Conservation (phyloP, 2,888 invertebrate species). For the Eupithecia abbreviata region DNA sequence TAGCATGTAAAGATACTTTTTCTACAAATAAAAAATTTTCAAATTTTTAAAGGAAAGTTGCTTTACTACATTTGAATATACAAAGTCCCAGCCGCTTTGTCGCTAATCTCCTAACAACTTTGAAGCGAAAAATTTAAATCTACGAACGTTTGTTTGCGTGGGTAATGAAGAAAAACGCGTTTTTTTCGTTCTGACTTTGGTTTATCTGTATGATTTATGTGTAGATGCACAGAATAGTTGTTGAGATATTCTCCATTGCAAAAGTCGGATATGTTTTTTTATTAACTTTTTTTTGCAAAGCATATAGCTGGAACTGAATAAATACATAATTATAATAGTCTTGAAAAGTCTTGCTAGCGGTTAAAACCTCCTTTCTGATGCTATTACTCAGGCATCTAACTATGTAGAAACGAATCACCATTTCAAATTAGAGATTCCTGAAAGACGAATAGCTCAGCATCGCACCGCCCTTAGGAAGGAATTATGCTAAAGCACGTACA, state of each 20-base stretch:
- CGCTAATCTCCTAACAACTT: constrained; percentile 83
- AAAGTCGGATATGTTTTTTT: not conserved
- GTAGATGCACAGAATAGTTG: constrained; percentile 40
- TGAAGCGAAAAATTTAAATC: constrained; percentile 80
- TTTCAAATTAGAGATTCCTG: constrained; percentile 83
- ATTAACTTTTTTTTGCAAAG: too few species aligned
- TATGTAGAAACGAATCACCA: constrained; percentile 72
- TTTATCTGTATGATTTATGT: constrained; percentile 47
- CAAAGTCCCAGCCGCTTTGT: constrained; percentile 67
- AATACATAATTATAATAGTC: not conserved
- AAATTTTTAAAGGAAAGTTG: constrained; percentile 5
- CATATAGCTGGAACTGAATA: not conserved
- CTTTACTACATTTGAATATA: constrained; percentile 19
- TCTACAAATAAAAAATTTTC: too few species aligned
- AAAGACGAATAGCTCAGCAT: constrained; percentile 81
- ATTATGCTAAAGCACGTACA: constrained; percentile 82
- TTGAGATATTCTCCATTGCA: constrained; percentile 9
- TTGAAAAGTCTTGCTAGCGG: not conserved
- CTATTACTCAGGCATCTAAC: constrained; percentile 52
- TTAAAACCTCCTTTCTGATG: not conserved
- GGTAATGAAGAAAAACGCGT: constrained; percentile 75
- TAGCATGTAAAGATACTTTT: too few species aligned
- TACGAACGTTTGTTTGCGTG: constrained; percentile 60
- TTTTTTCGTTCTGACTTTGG: constrained; percentile 47
- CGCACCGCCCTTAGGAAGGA: constrained; percentile 74